Percentiles rank a stretch among this genome's conserved stretches.
These are phyloP conservation scores for Pseudobourletiella spinata DNA, from an alignment of 1,140 invertebrate genomes.

Conservation along the genomic window DNA sequence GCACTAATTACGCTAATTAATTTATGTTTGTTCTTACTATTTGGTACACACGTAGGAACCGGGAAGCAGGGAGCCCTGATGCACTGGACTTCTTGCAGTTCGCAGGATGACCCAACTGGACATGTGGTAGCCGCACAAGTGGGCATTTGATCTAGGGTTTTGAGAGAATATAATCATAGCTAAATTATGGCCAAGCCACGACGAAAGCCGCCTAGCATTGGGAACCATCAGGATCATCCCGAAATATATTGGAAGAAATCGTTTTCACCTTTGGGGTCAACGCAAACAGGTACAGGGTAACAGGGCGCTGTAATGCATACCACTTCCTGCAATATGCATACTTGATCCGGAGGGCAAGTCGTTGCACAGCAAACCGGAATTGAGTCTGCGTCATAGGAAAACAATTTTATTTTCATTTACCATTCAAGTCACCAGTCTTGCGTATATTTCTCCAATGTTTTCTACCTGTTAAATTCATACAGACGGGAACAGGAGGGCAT, in stretches of 20 bases:
- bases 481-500: too few relatives aligned
- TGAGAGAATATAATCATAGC: neutral
- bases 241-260: neutral
- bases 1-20: neutral
- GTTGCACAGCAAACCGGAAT: too few relatives aligned
- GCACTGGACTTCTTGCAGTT: constrained; percentile 10
- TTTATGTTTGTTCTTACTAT: neutral
- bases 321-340: neutral
- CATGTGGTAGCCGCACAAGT: neutral
- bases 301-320: neutral
- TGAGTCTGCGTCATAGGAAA: too few relatives aligned
- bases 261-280: neutral
- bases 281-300: neutral
- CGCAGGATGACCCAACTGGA: neutral
- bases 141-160: neutral
- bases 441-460: too few relatives aligned
- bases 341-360: neutral
- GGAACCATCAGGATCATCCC: neutral
- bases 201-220: neutral
- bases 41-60: neutral
- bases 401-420: too few relatives aligned
- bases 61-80: constrained; percentile 8
- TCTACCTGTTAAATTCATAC: too few relatives aligned
- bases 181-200: too few relatives aligned
- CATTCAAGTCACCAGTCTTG: too few relatives aligned